Conservation (phyloP, 2,797 vertebrate genomes). For the Neosilurus hyrtlii region DNA sequence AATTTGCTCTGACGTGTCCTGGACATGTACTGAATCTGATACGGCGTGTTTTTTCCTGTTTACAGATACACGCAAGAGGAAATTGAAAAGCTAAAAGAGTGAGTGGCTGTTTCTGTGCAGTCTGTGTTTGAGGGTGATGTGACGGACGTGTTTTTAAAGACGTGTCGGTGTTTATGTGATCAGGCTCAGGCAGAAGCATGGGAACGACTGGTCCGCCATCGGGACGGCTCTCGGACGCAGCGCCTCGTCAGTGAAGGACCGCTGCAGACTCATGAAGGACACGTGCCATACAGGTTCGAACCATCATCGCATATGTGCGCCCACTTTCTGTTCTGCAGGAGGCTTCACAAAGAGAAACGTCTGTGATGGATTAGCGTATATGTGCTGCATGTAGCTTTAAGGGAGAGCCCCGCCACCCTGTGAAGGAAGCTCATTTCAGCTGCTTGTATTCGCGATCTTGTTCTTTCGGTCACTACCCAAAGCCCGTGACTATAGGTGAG, state of each 20-base stretch:
- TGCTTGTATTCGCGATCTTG: no score
- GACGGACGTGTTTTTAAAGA: neutral
- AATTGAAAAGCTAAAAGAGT: conserved; percentile 95
- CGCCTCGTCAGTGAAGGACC: conserved; percentile 96
- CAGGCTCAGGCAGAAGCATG: conserved; percentile 89
- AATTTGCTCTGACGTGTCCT: neutral
- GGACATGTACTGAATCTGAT: neutral
- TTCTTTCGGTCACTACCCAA: no score
- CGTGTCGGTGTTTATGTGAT: conserved; percentile 33
- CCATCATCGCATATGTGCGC: no score
- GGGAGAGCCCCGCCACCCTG: no score
- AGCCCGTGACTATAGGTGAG: no score
- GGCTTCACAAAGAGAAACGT: neutral
- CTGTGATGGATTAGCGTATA: neutral
- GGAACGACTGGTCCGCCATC: conserved; percentile 98
- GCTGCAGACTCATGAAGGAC: conserved; percentile 98
- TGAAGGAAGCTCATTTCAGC: no score
- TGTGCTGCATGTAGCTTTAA: neutral
- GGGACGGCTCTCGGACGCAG: conserved; percentile 93
- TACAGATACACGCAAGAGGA: conserved; percentile 90
- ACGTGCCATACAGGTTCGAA: conserved; percentile 92
- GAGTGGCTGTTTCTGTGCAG: conserved; percentile 61
- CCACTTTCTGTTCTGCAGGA: neutral
- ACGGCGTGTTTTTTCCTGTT: neutral
- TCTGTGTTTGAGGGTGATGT: neutral